Conservation (phyloP, 2,888 invertebrate species). For the Hypselothyrea guttata region DNA sequence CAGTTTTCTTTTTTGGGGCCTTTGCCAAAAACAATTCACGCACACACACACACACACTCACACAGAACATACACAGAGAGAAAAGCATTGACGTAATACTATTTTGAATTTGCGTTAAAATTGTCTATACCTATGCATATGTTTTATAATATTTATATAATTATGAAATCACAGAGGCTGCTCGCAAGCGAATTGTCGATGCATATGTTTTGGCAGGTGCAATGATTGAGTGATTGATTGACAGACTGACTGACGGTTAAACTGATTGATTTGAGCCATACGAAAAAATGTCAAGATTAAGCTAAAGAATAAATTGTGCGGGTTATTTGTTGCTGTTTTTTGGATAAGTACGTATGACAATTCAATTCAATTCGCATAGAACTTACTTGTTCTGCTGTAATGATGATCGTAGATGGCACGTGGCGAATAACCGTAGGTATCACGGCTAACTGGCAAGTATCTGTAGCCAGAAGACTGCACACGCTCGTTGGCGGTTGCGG, state of each 20-base stretch:
- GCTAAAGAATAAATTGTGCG: constrained; percentile 37
- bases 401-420: constrained; percentile 93
- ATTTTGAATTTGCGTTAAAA: constrained; percentile 33
- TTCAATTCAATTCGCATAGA: not conserved
- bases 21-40: constrained; percentile 69
- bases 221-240: constrained; percentile 36
- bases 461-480: constrained; percentile 94
- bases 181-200: constrained; percentile 29
- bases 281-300: constrained; percentile 22
- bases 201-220: constrained; percentile 27
- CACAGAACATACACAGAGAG: constrained; percentile 25
- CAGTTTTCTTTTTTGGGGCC: constrained; percentile 46
- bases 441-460: constrained; percentile 94
- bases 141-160: constrained; percentile 64
- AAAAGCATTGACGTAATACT: constrained; percentile 69
- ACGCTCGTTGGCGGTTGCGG: constrained; percentile 90
- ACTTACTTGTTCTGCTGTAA: constrained; percentile 94
- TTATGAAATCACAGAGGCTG: constrained; percentile 71
- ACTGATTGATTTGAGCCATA: constrained; percentile 28
- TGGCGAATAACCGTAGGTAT: constrained; percentile 94
- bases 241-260: constrained; percentile 16
- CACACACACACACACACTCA: constrained; percentile 6
- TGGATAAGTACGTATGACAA: constrained; percentile 22
- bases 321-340: constrained; percentile 50
- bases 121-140: constrained; percentile 11